Evolutionary conservation across 2,797 vertebrate species (phyloP).

Genomic region (Pseudochaenichthys georgianus): DNA sequence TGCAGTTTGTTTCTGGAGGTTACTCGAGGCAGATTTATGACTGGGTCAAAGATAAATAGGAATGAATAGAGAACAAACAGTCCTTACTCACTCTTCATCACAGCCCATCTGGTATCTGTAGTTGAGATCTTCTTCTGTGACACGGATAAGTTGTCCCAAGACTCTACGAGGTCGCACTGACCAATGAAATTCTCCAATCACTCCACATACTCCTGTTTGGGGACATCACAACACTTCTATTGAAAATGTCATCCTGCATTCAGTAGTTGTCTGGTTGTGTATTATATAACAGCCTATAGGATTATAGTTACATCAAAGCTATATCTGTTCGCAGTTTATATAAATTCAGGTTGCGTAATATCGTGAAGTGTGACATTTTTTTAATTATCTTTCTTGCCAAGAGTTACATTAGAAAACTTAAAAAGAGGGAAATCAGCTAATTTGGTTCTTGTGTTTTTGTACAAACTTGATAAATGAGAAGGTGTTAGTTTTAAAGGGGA

Average conservation of each 20-base stretch:
- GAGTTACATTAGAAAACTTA: not conserved
- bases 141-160: slow-evolving; percentile 92
- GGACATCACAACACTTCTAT: slow-evolving; percentile 40
- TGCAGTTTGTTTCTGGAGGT: not conserved
- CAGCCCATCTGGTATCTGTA: slow-evolving; percentile 95
- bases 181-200: slow-evolving; percentile 90
- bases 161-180: slow-evolving; percentile 91
- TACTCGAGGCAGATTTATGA: slow-evolving; percentile 11
- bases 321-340: not conserved
- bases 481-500: not conserved
- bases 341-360: not conserved
- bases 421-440: not conserved
- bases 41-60: slow-evolving; percentile 27
- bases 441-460: not conserved
- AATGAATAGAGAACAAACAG: slow-evolving; percentile 22
- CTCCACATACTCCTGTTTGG: slow-evolving; percentile 87
- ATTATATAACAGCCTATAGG: not conserved
- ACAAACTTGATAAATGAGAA: not conserved
- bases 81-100: slow-evolving; percentile 90
- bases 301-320: not conserved
- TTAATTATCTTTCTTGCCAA: not conserved
- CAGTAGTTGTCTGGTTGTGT: not conserved
- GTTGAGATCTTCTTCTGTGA: slow-evolving; percentile 93
- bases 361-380: not conserved
- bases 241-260: not conserved